Percentiles rank a stretch among this genome's conserved stretches.
These are phyloP conservation scores for Anoplius nigerrimus DNA, from an alignment of 2,888 invertebrate species.

Conservation along the genomic window DNA sequence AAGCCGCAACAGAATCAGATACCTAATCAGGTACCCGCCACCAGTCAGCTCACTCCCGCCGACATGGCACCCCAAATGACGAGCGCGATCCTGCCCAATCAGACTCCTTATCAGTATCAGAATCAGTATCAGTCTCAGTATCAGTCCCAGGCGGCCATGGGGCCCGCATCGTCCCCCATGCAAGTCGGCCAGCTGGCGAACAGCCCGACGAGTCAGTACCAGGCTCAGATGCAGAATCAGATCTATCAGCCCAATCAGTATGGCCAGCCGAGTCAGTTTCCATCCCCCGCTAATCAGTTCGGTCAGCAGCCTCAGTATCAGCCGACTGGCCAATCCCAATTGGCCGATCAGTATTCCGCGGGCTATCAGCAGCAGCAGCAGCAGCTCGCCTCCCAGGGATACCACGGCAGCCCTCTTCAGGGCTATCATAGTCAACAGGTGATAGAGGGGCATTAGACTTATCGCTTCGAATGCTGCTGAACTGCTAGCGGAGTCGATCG, in stretches of 20 bases:
- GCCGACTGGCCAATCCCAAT: conserved; percentile 38
- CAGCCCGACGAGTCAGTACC: conserved; percentile 3
- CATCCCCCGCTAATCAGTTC: conserved; percentile 23
- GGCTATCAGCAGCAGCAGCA: conserved; percentile 54
- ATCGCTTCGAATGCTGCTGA: too few species aligned
- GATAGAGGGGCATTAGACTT: conserved; percentile 24
- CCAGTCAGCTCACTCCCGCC: conserved; percentile 68
- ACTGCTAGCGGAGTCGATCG: too few species aligned
- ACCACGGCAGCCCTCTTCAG: conserved; percentile 60
- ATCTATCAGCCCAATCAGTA: conserved; percentile 33
- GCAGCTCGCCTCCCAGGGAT: conserved; percentile 53
- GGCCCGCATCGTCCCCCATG: conserved; percentile 17
- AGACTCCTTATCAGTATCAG: conserved; percentile 52
- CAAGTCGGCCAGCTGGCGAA: conserved; percentile 18
- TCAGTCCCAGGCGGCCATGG: conserved; percentile 39
- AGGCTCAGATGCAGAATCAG: conserved; percentile 38
- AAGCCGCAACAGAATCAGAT: conserved; percentile 71
- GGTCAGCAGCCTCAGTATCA: conserved; percentile 58
- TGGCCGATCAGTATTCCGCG: conserved; percentile 57
- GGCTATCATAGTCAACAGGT: conserved; percentile 67
- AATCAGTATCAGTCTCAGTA: conserved; percentile 51
- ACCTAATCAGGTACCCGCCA: conserved; percentile 75
- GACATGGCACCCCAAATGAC: conserved; percentile 39
- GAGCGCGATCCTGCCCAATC: conserved; percentile 39
- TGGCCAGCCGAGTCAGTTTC: conserved; percentile 37